phyloP scores from a whole-genome alignment of 2,888 invertebrate genomes.

The Dynastes hyllus region DNA sequence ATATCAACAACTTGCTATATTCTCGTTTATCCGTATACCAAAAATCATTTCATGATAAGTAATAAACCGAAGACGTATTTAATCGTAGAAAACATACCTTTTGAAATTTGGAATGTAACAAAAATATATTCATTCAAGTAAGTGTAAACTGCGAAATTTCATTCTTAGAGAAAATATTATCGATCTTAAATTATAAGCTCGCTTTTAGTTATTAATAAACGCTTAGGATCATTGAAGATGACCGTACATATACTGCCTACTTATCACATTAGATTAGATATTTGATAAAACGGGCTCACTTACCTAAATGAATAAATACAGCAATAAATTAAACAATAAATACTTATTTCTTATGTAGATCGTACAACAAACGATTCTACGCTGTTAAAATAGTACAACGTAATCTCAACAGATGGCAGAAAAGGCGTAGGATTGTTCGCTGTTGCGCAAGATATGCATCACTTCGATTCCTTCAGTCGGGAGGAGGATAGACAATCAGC shows the following conservation, averaged over 20 bases:
- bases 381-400: neutral
- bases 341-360: slow-evolving; percentile 2
- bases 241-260: neutral
- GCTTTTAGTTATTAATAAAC: neutral
- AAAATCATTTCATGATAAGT: slow-evolving; percentile 31
- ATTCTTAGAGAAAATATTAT: neutral
- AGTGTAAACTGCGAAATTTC: slow-evolving; percentile 13
- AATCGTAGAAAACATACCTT: slow-evolving; percentile 5
- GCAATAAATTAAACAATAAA: slow-evolving; percentile 43
- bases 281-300: neutral
- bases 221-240: slow-evolving; percentile 6
- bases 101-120: slow-evolving; percentile 38
- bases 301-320: slow-evolving; percentile 42
- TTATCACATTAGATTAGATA: slow-evolving; percentile 7
- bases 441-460: slow-evolving; percentile 34
- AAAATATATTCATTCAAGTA: slow-evolving; percentile 45
- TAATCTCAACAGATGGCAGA: neutral
- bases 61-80: slow-evolving; percentile 21
- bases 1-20: slow-evolving; percentile 2
- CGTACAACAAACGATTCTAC: slow-evolving; percentile 10
- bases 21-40: neutral
- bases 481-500: slow-evolving; percentile 72
- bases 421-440: neutral
- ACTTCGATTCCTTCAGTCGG: slow-evolving; percentile 63
- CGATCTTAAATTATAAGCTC: neutral